Evolutionary conservation across 2,888 invertebrate genomes (phyloP).

Genomic region (Caenorhabditis angaria): DNA sequence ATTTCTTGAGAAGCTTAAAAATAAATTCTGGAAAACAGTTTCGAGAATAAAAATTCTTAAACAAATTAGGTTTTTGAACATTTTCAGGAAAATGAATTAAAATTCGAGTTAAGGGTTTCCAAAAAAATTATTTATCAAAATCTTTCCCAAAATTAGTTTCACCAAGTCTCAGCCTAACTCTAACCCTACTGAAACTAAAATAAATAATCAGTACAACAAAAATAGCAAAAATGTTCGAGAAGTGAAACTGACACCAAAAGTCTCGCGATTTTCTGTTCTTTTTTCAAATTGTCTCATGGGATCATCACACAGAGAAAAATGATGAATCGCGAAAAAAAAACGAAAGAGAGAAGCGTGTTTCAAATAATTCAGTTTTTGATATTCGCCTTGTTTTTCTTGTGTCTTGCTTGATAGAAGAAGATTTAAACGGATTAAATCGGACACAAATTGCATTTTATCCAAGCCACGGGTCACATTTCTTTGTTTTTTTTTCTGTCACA

Average conservation of each 20-base stretch:
- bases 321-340: conserved; percentile 2
- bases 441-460: background rate
- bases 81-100: background rate
- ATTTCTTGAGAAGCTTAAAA: too few relatives aligned
- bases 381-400: background rate
- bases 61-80: background rate
- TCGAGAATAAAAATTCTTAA: conserved; percentile 5
- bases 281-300: background rate
- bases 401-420: too few relatives aligned
- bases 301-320: background rate
- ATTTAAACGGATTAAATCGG: background rate
- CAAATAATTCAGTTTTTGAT: background rate
- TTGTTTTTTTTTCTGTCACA: too few relatives aligned
- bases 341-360: background rate
- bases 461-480: background rate
- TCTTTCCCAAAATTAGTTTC: too few relatives aligned
- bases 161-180: too few relatives aligned
- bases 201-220: too few relatives aligned
- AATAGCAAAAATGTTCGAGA: too few relatives aligned
- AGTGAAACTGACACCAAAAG: background rate
- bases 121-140: too few relatives aligned
- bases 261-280: background rate
- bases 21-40: too few relatives aligned
- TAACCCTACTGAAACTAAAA: too few relatives aligned
- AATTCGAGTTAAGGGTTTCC: too few relatives aligned